Evolutionary conservation across 1,140 invertebrate species (phyloP).

Genomic region (Drosophila murphyi): DNA sequence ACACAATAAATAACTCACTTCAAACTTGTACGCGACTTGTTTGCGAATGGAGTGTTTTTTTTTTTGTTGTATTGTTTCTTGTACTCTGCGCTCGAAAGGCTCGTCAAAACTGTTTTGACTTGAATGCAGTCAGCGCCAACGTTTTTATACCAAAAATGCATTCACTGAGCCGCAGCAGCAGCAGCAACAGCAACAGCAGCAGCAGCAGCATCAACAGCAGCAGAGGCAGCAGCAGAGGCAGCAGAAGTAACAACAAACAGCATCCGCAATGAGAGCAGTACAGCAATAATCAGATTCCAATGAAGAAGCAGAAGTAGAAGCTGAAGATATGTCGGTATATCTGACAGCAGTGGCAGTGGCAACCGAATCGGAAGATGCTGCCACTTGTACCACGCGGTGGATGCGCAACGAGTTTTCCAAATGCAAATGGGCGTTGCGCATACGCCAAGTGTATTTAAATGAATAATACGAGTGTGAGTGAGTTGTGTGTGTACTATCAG

Average conservation of each 20-base stretch:
- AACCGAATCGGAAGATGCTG: conserved; percentile 69
- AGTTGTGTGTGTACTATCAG: conserved; percentile 9
- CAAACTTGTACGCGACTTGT: conserved; percentile 45
- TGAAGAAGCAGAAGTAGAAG: conserved; percentile 24
- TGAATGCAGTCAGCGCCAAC: conserved; percentile 64
- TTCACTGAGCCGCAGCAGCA: conserved; percentile 50
- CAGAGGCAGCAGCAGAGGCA: conserved; percentile 13
- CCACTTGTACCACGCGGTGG: conserved; percentile 63
- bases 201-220: conserved; percentile 29
- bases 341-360: conserved; percentile 36
- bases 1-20: conserved; percentile 63
- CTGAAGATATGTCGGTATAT: conserved; percentile 41
- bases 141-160: conserved; percentile 83
- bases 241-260: conserved; percentile 46
- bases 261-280: conserved; percentile 71
- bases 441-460: conserved; percentile 53
- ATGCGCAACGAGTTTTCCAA: conserved; percentile 80
- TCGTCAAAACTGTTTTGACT: conserved; percentile 82
- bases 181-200: conserved; percentile 19
- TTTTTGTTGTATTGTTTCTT: not conserved
- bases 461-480: conserved; percentile 3
- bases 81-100: conserved; percentile 64
- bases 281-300: conserved; percentile 28
- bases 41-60: conserved; percentile 26
- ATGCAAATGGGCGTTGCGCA: conserved; percentile 84